A percentile compares a stretch with the other conserved stretches of the same genome.
Conservation (phyloP, 2,113 vertebrate genomes). For the Mobula hypostoma region DNA sequence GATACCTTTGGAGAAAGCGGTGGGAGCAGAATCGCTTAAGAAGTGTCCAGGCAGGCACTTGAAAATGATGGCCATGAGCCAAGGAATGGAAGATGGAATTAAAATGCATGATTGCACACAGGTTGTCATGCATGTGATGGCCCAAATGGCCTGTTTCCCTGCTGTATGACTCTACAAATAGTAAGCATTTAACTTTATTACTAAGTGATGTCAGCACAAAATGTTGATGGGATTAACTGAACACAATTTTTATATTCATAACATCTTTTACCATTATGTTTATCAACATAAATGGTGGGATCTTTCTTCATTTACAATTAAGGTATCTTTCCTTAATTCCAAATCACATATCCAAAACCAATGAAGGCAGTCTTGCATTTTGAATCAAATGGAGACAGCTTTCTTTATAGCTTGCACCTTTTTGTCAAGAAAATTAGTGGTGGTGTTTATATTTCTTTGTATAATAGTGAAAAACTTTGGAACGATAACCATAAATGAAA, state of each 20-base stretch:
- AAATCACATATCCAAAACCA: neutral
- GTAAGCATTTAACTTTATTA: neutral
- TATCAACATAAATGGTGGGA: neutral
- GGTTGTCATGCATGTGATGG: too few relatives aligned
- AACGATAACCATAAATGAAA: neutral
- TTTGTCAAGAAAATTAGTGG: neutral
- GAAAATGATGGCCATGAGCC: too few relatives aligned
- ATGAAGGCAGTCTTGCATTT: neutral
- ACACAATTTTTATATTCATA: neutral
- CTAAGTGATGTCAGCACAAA: neutral
- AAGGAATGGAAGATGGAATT: too few relatives aligned
- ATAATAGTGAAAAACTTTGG: neutral
- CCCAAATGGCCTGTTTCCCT: too few relatives aligned
- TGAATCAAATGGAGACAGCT: neutral
- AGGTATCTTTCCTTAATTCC: neutral
- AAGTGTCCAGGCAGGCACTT: too few relatives aligned
- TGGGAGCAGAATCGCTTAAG: too few relatives aligned
- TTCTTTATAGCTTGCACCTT: neutral
- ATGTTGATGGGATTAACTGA: neutral
- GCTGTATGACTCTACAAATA: neutral
- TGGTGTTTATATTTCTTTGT: neutral
- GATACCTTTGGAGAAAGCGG: too few relatives aligned
- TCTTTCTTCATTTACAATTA: neutral
- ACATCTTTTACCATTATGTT: neutral
- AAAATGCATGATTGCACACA: too few relatives aligned